Base-by-base conservation (phyloP, 2,888 invertebrate genomes). In the Cosmorhoe ocellata region DNA sequence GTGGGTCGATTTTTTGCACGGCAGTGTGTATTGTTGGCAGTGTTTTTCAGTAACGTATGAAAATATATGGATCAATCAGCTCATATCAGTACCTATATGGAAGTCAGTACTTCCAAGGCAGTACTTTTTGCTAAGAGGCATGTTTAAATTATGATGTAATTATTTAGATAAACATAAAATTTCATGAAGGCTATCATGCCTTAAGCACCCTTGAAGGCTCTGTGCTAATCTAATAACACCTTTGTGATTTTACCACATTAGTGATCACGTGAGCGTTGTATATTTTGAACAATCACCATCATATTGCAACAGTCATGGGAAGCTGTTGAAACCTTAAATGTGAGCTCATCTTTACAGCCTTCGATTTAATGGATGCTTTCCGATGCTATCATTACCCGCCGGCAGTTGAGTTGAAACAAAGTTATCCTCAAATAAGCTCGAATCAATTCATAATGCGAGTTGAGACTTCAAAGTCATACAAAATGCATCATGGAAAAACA, bases 271-370 rank as follows among this genome's bases (percentile, higher is more conserved):
- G 44, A 40, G 27, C 13, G 32, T 27, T 54, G 51, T 53, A 51
- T 46, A 43, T 40, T 28, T 32, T 34, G 33, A 51, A 55, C 59
- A 56, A 63, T 61, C 57, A 49, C 51, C 47, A 51, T 58, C 44
- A 57, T 45, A 39, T 55, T 58, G 61, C 55, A 62, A 60, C 51
- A 40, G 8, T 41, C 42, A 64, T 66, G 59, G 53, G 59, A 67
- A 53, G 31, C 55, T 63, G 61, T 60, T 47, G 60, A 50, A 61
- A 61, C 51, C 47, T 26, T 58, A 64, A 69, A 61, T 53, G 42
- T 49, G 51, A 51, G 57, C 52, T 50, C 60, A 48, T 56, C 61
- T 55, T 30, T 51, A 44, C 44, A 50, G 49, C 55, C 58, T 58
- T 60, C 55, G 14, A 49, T 39, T 1, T 42, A 58, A 58, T 47